phyloP scores from a whole-genome alignment of 2,888 invertebrate genomes.

The Caenorhabditis sulstoni region DNA sequence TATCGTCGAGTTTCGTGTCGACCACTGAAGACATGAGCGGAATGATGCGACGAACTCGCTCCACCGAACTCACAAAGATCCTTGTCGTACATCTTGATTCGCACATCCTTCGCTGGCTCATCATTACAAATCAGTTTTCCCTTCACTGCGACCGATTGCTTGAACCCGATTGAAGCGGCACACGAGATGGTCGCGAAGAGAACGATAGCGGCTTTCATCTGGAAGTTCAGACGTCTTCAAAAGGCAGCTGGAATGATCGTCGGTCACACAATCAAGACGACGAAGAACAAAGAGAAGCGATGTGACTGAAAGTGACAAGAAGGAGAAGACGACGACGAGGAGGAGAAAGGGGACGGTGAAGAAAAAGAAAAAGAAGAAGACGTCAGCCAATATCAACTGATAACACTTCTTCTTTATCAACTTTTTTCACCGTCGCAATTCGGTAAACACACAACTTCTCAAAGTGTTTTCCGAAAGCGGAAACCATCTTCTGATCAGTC shows the following conservation, averaged over 20 bases:
- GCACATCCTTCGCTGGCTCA: slow-evolving; percentile 62
- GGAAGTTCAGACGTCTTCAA: not conserved
- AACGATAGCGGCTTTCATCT: slow-evolving; percentile 27
- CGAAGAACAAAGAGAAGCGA: not conserved
- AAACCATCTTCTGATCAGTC: too few relatives aligned
- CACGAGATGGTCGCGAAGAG: slow-evolving; percentile 30
- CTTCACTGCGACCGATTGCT: slow-evolving; percentile 64
- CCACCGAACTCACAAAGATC: slow-evolving; percentile 60
- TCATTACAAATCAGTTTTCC: slow-evolving; percentile 66
- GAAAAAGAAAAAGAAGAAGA: slow-evolving; percentile 22
- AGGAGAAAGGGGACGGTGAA: not conserved
- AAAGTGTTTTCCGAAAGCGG: not conserved
- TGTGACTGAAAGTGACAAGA: too few relatives aligned
- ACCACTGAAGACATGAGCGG: slow-evolving; percentile 53
- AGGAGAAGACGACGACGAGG: too few relatives aligned
- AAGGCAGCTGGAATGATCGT: not conserved
- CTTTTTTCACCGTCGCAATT: slow-evolving; percentile 10
- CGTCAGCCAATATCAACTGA: slow-evolving; percentile 7
- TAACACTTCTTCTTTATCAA: slow-evolving; percentile 1
- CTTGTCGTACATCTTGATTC: slow-evolving; percentile 66
- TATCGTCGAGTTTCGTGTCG: slow-evolving; percentile 67
- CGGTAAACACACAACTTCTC: slow-evolving; percentile 22
- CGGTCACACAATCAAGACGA: not conserved
- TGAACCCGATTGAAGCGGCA: slow-evolving; percentile 59
- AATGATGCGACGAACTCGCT: not conserved